These are phyloP conservation scores for Diadema setosum DNA, from an alignment of 35 echinoderm and acorn worm genomes.

Conservation along the genomic window DNA sequence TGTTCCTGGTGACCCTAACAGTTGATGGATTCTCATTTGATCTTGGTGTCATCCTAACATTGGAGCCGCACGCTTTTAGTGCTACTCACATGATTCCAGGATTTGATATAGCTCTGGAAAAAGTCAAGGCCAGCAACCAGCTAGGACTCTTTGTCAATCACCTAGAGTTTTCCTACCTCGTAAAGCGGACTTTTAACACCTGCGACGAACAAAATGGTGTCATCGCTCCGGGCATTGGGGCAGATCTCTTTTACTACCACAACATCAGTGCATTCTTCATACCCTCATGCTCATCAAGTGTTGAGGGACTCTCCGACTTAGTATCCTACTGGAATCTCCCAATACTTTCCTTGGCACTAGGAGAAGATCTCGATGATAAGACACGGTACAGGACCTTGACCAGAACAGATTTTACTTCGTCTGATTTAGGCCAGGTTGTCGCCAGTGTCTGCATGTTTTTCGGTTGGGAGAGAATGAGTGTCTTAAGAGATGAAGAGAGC, in stretches of 20 bases:
- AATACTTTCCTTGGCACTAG: too few species aligned
- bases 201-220: not conserved
- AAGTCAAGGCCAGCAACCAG: not conserved
- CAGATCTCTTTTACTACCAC: conserved; percentile 32
- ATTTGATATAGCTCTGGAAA: not conserved
- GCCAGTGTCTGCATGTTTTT: conserved; percentile 9
- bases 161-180: not conserved
- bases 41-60: not conserved
- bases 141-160: not conserved
- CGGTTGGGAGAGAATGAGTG: too few species aligned
- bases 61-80: not conserved
- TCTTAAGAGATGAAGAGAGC: too few species aligned
- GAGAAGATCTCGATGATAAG: conserved; percentile 66
- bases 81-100: not conserved
- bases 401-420: conserved; percentile 50
- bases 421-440: conserved; percentile 28
- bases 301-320: not conserved
- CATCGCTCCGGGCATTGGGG: conserved; percentile 28
- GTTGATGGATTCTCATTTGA: too few species aligned
- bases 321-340: conserved; percentile 6
- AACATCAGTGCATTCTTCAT: conserved; percentile 48
- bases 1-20: too few species aligned
- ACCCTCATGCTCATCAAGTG: not conserved
- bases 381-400: conserved; percentile 63
- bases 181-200: not conserved